These are phyloP conservation scores for Drosophila recens DNA, from an alignment of 2,888 invertebrate species.

Conservation along the genomic window DNA sequence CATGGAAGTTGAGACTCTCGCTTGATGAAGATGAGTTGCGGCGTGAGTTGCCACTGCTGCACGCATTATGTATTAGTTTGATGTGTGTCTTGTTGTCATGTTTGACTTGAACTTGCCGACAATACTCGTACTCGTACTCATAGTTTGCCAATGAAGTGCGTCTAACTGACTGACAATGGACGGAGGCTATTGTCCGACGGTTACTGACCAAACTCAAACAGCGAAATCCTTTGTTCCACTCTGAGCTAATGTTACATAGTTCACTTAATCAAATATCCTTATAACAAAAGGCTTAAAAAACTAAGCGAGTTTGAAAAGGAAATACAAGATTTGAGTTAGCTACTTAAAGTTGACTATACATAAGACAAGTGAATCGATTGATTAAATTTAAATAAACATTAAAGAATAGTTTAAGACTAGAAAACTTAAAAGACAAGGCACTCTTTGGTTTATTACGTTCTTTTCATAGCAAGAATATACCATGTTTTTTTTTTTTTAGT, in stretches of 20 bases:
- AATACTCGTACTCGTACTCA: conserved; percentile 13
- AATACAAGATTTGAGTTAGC: background rate
- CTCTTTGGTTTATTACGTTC: too few species aligned
- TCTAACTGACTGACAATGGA: conserved; percentile 1
- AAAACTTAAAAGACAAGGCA: too few species aligned
- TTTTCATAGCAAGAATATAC: too few species aligned
- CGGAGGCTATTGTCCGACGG: conserved; percentile 17
- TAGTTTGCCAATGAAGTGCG: conserved; percentile 27
- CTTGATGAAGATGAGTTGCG: conserved; percentile 52
- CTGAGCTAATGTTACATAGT: conserved; percentile 1
- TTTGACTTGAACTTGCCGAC: conserved; percentile 71
- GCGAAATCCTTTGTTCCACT: conserved; percentile 25
- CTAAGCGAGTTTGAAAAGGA: background rate
- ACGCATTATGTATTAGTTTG: conserved; percentile 65
- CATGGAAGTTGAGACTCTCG: conserved; percentile 34
- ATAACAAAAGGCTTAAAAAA: background rate
- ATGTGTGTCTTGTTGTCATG: conserved; percentile 68
- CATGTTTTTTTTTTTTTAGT: too few species aligned
- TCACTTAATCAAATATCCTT: conserved; percentile 3
- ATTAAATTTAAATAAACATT: too few species aligned
- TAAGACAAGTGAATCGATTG: too few species aligned
- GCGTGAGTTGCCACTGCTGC: conserved; percentile 9
- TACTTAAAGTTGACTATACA: too few species aligned
- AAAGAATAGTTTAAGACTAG: too few species aligned
- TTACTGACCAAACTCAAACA: conserved; percentile 26